phyloP scores from a whole-genome alignment of 2,888 invertebrate species.

The Andrena praecox region DNA sequence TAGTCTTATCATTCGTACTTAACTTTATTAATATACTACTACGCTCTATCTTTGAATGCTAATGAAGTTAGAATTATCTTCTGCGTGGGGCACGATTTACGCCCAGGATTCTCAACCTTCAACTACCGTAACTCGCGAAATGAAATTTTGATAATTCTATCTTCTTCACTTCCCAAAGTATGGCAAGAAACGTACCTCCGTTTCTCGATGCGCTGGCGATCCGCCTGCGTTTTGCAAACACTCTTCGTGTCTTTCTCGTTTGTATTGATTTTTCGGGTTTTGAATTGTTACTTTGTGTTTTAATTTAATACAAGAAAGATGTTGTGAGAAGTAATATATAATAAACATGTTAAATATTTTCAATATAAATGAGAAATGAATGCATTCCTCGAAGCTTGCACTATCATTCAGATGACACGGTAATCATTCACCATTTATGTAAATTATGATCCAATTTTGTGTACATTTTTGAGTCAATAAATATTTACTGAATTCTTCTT shows the following conservation, averaged over 20 bases:
- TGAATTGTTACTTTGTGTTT: slow-evolving; percentile 4
- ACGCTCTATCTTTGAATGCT: neutral
- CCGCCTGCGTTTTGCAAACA: neutral
- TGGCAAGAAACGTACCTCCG: neutral
- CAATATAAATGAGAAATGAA: neutral
- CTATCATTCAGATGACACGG: neutral
- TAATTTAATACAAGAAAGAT: slow-evolving; percentile 15
- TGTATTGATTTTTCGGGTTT: neutral
- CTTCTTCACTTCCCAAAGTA: neutral
- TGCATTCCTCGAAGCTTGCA: neutral
- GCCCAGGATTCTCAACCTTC: neutral
- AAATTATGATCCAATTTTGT: neutral
- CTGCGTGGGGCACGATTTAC: neutral
- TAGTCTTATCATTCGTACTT: neutral
- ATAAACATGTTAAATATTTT: slow-evolving; percentile 48
- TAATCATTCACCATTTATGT: slow-evolving; percentile 1
- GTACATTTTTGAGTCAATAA: too few species aligned
- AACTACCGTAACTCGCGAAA: neutral
- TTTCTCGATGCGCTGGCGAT: too few species aligned
- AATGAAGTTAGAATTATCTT: neutral
- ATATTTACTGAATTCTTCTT: too few species aligned
- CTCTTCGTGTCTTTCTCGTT: neutral
- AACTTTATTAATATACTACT: slow-evolving; percentile 6
- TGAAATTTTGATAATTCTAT: neutral
- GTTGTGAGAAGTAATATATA: slow-evolving; percentile 32